Base-by-base conservation (phyloP, 2,797 vertebrate genomes). In the Apogon talboti region DNA sequence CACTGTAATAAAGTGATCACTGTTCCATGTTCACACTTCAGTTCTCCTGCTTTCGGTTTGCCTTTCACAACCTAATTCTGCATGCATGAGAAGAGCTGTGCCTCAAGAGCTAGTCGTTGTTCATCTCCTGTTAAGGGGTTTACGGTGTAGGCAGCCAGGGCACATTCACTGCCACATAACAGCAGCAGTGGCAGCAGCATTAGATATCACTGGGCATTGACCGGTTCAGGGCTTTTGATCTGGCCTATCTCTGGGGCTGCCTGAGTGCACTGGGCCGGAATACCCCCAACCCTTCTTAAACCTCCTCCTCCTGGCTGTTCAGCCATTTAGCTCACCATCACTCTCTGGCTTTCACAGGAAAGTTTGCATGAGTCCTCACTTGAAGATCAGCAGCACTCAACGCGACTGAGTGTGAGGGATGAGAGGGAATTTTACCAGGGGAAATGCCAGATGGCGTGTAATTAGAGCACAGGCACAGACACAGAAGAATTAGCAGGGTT, bases 401-500 rank as follows among this genome's bases (percentile, higher is more conserved):
- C 87, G 68, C 81, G 57, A 53, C 72, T 45, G 82, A 89, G 85
- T 89, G 89, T 87, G 87, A 87, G 73, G 79, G 82, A 87, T 87
- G 87, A 85, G 86, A 83, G 79, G 85, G 70, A 90, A 82, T 90
- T 87, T 89, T 76, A 87, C 86, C 82, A 87, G 83, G 85, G 89
- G 83, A 82, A 90, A 89, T 82, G 83, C 84, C 91, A 92, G 89
- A 93, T 93, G 92, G 89, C 60, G 71, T 87, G 86, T 90, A 90
- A 90, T 93, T 90, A 89, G 86, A 89, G 84, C 83, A 81, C 81
- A 86, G 71, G 74, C 85, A 78, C 72, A 85, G 75, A 83, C 83
- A 89, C 75, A 85, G 75, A 86, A 82, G 77, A 88, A 86, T 88
- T 82, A 92, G 85, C 71, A 49, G 67, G 83, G 77, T 86, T 89